Conservation (phyloP, 2,888 invertebrate species). For the Eudasyphora cyanicolor region DNA sequence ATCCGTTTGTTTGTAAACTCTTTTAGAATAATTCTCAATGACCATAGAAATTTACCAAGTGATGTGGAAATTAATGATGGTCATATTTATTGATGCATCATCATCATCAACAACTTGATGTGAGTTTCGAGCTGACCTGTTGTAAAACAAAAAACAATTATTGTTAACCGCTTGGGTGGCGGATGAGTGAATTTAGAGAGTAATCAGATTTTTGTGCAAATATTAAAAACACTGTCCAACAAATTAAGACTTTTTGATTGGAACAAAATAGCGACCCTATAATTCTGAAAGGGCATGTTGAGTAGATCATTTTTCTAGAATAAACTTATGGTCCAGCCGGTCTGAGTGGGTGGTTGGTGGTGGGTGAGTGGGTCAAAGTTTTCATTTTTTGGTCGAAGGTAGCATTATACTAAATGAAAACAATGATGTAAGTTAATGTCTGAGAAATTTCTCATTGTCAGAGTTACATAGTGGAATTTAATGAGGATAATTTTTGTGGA, state of each 20-base stretch:
- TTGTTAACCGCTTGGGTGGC: constrained; percentile 53
- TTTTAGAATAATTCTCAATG: constrained; percentile 63
- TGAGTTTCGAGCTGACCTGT: background rate
- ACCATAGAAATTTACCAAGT: constrained; percentile 72
- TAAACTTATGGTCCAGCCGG: background rate
- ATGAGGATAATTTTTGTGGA: no score
- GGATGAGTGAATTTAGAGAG: constrained; percentile 37
- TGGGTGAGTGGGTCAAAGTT: no score
- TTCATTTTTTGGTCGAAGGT: no score
- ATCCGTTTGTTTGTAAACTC: constrained; percentile 21
- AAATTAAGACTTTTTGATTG: no score
- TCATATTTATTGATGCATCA: constrained; percentile 72
- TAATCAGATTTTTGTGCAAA: constrained; percentile 1
- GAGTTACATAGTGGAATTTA: no score
- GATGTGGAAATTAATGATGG: constrained; percentile 76
- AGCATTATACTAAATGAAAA: no score
- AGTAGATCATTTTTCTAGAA: no score
- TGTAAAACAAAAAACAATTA: constrained; percentile 61
- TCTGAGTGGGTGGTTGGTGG: background rate
- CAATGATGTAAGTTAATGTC: no score
- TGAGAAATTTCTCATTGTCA: no score
- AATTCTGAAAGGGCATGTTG: no score
- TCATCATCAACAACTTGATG: constrained; percentile 69
- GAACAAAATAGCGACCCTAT: no score
- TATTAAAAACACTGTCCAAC: constrained; percentile 19